A percentile compares a stretch with the other conserved stretches of the same genome.
phyloP scores from a whole-genome alignment of 1,140 invertebrate genomes.

The Drosophila erecta region DNA sequence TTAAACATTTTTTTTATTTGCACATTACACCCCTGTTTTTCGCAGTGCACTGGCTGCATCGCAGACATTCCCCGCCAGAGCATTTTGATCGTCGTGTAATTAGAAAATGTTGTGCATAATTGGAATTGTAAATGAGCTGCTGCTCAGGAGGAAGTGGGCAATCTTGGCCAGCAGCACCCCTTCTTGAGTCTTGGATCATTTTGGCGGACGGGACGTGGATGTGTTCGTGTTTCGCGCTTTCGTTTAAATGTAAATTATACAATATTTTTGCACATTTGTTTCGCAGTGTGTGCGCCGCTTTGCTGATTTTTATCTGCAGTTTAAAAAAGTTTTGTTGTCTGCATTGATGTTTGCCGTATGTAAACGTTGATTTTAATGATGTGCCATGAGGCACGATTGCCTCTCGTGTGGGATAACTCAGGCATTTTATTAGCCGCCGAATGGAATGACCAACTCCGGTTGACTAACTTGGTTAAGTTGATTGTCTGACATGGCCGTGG shows the following conservation, averaged over 20 bases:
- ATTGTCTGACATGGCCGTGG: conserved; percentile 79
- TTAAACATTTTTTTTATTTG: background rate
- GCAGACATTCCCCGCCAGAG: conserved; percentile 31
- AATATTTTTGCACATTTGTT: conserved; percentile 79
- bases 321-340: conserved; percentile 80
- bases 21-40: background rate
- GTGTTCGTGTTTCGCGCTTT: conserved; percentile 73
- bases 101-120: conserved; percentile 84
- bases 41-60: conserved; percentile 16
- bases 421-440: conserved; percentile 82
- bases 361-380: conserved; percentile 83
- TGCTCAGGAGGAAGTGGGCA: conserved; percentile 59
- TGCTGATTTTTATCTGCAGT: conserved; percentile 81
- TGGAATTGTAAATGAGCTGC: conserved; percentile 81
- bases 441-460: conserved; percentile 81
- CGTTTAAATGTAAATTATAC: conserved; percentile 79
- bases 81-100: conserved; percentile 81
- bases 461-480: conserved; percentile 82
- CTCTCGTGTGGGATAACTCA: conserved; percentile 75
- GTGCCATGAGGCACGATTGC: conserved; percentile 61
- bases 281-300: conserved; percentile 63
- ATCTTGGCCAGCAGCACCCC: conserved; percentile 50
- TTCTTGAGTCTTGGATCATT: conserved; percentile 12
- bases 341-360: conserved; percentile 79
- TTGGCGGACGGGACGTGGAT: conserved; percentile 24